phyloP scores from a whole-genome alignment of 2,797 vertebrate species.

The Pangasius macronema region DNA sequence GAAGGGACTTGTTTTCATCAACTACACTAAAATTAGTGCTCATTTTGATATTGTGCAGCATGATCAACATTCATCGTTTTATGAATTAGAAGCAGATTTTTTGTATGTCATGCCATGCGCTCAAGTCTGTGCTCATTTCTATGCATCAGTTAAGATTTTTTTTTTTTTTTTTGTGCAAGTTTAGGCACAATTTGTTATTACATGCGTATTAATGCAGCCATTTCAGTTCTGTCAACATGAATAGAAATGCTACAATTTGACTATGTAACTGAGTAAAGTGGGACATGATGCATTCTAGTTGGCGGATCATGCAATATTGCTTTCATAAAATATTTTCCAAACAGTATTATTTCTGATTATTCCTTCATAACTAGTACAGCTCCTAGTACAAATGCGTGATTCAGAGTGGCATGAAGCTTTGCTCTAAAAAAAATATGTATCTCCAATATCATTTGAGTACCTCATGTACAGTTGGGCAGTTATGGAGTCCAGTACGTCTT shows the following conservation, averaged over 20 bases:
- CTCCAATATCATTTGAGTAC: not conserved
- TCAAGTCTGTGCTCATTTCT: not conserved
- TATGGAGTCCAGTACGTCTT: not conserved
- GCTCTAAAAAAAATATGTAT: not conserved
- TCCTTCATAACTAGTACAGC: not conserved
- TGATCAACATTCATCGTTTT: not conserved
- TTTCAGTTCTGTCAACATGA: not conserved
- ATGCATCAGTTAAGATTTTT: not conserved
- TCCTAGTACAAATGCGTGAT: not conserved
- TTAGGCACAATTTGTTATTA: not conserved
- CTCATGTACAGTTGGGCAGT: not conserved
- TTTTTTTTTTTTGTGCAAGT: not conserved
- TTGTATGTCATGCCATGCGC: not conserved
- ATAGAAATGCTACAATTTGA: not conserved
- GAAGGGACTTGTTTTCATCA: not conserved
- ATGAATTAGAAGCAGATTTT: not conserved
- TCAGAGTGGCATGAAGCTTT: not conserved
- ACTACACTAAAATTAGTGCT: not conserved
- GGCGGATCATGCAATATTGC: not conserved
- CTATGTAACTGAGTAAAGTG: not conserved
- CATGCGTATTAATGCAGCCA: not conserved
- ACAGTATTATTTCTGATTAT: not conserved
- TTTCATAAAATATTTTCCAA: not conserved
- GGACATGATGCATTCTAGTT: not conserved
- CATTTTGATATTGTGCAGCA: not conserved